Evolutionary conservation across 2,888 invertebrate genomes (phyloP), one percentile per base, ranked within the genome.

Genomic region (Mesorhabditis belari): DNA sequence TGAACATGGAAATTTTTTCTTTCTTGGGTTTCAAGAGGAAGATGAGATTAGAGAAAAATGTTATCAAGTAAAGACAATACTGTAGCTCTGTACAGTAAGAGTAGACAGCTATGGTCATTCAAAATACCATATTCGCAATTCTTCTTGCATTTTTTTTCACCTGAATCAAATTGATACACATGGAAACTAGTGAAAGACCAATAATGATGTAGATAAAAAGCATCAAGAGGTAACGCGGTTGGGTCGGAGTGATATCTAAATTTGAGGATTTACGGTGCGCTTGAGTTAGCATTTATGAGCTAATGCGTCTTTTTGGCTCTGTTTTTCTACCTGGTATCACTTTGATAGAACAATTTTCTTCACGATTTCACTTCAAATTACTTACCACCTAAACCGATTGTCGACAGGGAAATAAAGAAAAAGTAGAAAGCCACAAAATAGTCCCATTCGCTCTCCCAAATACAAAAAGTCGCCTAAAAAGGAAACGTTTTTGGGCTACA

Each of bases 81-180:
- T n/a, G n/a, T n/a, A n/a, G n/a, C n/a, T n/a, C n/a, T n/a, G n/a
- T n/a, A n/a, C n/a, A n/a, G n/a, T n/a, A n/a, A n/a, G n/a, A n/a
- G n/a, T n/a, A n/a, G n/a, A n/a, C n/a, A n/a, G n/a, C 17, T n/a
- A 21, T 12, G 52, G 12, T n/a, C 21, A 21, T n/a, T n/a, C n/a
- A n/a, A 52, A n/a, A 52, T 53, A 61, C 12, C 27, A 50, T 23
- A 28, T 49, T 12, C 55, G 44, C 9, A 44, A 19, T 58, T 49
- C 58, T 62, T 28, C 55, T 19, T 25, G 49, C 19, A 1, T 12
- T 26, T 62, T 49, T 49, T 5, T 44, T 21, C 27, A 71, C 88
- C 85, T 93, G 93, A 0, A 94, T 91, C 23, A 94, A 91, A 81
- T 93, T 95, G 79, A 96, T 91, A 83, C 92, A 92, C 92, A 95